Percentiles rank a stretch among this genome's conserved stretches.
phyloP scores from a whole-genome alignment of 2,113 vertebrate species.

The Rhinoderma darwinii region DNA sequence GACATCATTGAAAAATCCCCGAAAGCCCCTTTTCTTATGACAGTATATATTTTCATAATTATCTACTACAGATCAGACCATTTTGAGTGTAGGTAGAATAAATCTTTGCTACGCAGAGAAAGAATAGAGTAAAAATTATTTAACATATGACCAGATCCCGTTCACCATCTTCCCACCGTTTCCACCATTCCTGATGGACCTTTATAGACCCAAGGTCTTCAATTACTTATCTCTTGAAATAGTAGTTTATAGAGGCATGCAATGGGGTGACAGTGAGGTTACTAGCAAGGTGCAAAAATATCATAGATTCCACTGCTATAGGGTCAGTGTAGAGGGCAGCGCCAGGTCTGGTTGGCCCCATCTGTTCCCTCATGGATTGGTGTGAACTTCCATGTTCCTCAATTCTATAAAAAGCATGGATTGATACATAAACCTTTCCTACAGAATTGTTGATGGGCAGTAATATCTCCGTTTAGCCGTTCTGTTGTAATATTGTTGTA shows the following conservation, averaged over 20 bases:
- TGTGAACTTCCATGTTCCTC: not conserved
- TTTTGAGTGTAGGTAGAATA: too few relatives aligned
- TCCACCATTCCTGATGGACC: too few relatives aligned
- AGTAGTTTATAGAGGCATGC: too few relatives aligned
- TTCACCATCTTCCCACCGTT: not conserved
- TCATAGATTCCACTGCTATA: not conserved
- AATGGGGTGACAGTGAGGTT: too few relatives aligned
- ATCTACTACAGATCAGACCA: too few relatives aligned
- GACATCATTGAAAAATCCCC: too few relatives aligned
- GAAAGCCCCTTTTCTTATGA: too few relatives aligned
- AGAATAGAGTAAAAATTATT: too few relatives aligned
- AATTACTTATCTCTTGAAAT: not conserved
- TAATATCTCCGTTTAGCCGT: not conserved
- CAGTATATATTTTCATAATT: too few relatives aligned
- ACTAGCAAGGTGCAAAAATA: not conserved
- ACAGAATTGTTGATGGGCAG: not conserved
- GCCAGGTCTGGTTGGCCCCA: not conserved
- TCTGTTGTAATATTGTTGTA: not conserved
- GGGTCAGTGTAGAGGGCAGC: not conserved
- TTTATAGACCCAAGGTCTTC: not conserved
- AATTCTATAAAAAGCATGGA: not conserved
- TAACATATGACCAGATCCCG: not conserved
- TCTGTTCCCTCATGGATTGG: not conserved
- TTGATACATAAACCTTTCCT: not conserved
- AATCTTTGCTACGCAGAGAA: too few relatives aligned